A percentile compares a stretch with the other conserved stretches of the same genome.
Conservation (phyloP, 2,113 vertebrate species). For the Pachycephala philippinensis region DNA sequence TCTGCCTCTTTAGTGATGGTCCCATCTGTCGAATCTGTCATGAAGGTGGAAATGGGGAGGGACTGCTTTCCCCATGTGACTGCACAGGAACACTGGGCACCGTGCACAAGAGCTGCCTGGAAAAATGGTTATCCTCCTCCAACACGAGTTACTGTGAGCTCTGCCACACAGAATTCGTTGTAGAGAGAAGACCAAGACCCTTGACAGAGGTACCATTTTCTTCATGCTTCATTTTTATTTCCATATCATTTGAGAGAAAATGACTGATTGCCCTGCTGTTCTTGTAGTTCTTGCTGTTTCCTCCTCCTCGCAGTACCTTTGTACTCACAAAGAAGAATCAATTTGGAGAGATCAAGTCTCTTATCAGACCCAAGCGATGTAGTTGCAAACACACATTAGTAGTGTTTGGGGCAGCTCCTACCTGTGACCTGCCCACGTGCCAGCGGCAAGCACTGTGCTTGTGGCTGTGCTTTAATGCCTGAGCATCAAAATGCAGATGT, state of each 20-base stretch:
- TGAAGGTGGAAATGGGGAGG: slow-evolving; percentile 85
- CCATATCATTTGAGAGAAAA: not conserved
- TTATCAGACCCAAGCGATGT: not conserved
- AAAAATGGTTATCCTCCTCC: slow-evolving; percentile 95
- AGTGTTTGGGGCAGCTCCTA: not conserved
- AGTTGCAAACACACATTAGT: not conserved
- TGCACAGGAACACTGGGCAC: slow-evolving; percentile 92
- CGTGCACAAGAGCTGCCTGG: slow-evolving; percentile 95
- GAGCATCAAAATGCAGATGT: not conserved
- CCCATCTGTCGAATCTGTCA: slow-evolving; percentile 98
- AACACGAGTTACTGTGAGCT: slow-evolving; percentile 98
- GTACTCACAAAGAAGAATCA: not conserved
- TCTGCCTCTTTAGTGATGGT: slow-evolving; percentile 74
- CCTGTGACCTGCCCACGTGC: accelerated
- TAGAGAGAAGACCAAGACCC: slow-evolving; percentile 87
- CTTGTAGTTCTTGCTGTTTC: not conserved
- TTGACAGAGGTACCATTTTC: slow-evolving; percentile 86
- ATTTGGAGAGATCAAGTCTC: not conserved
- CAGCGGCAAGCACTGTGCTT: not conserved
- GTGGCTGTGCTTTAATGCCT: not conserved
- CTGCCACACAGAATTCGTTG: slow-evolving; percentile 92
- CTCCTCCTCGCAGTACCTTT: not conserved
- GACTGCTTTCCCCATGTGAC: slow-evolving; percentile 88
- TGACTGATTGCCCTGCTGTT: not conserved
- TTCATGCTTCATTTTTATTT: not conserved